phyloP scores from a whole-genome alignment of 1,140 invertebrate species.

The Aphaenogaster ashmeadi region DNA sequence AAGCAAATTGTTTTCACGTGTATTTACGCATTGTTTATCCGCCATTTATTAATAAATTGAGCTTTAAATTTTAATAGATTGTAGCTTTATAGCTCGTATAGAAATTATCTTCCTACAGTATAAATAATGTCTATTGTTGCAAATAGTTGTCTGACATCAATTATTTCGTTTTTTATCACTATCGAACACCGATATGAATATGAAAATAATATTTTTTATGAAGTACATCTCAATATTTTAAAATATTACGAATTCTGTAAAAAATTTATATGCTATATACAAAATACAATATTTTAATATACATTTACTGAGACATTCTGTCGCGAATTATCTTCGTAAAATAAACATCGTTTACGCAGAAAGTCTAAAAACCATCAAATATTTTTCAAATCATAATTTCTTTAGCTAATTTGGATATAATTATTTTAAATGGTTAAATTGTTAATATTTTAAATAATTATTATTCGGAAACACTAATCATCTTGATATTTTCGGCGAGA shows the following conservation, averaged over 20 bases:
- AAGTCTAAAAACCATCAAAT: neutral
- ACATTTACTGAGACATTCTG: neutral
- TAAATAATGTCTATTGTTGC: neutral
- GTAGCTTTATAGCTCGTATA: neutral
- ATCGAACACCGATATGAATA: neutral
- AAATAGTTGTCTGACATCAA: neutral
- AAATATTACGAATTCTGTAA: neutral
- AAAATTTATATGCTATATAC: neutral
- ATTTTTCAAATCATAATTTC: neutral
- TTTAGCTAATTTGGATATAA: neutral
- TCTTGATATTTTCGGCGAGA: neutral
- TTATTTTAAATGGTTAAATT: neutral
- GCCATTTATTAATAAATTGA: constrained; percentile 2
- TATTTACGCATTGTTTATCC: constrained; percentile 1
- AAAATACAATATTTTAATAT: neutral
- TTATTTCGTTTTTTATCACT: neutral
- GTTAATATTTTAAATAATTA: neutral
- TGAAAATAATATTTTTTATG: neutral
- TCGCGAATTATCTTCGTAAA: neutral
- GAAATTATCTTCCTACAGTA: neutral
- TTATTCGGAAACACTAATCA: neutral
- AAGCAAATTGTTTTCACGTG: neutral
- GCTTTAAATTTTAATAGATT: neutral
- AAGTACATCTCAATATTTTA: neutral
- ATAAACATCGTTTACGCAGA: neutral